Percentiles rank a stretch among this genome's conserved stretches.
Evolutionary conservation across 1,140 invertebrate species (phyloP).

Genomic region (Hypothenemus hampei): DNA sequence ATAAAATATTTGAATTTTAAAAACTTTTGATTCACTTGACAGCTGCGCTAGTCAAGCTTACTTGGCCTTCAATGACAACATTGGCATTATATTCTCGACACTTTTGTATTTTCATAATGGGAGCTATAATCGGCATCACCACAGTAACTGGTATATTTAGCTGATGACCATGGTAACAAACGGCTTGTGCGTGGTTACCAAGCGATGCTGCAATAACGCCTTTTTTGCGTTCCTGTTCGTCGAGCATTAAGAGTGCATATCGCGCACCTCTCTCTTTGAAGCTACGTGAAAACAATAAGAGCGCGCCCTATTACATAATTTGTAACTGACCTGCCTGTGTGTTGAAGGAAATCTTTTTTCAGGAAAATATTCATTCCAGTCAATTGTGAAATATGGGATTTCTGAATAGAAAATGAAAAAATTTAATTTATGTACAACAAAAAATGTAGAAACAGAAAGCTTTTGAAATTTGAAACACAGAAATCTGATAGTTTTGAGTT

Average conservation of each 20-base stretch:
- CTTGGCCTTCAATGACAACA: conserved; percentile 74
- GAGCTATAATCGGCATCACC: conserved; percentile 87
- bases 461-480: no score
- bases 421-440: conserved; percentile 24
- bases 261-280: conserved; percentile 92
- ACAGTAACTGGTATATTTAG: conserved; percentile 83
- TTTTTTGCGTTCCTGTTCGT: conserved; percentile 60
- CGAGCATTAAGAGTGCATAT: conserved; percentile 74
- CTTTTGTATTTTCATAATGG: conserved; percentile 90
- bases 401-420: conserved; percentile 51
- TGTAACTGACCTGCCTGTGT: conserved; percentile 83
- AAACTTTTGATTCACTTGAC: neutral
- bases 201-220: conserved; percentile 90
- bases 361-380: conserved; percentile 83
- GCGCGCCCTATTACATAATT: neutral
- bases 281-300: conserved; percentile 47
- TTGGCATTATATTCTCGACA: conserved; percentile 79
- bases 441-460: no score
- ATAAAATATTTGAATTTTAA: neutral
- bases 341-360: conserved; percentile 91
- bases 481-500: no score
- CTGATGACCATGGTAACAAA: conserved; percentile 81
- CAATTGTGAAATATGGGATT: conserved; percentile 70
- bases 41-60: neutral
- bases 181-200: conserved; percentile 86